Percentiles rank a stretch among this genome's conserved stretches.
Conservation (phyloP, 2,113 vertebrate genomes). For the Colossoma macropomum region DNA sequence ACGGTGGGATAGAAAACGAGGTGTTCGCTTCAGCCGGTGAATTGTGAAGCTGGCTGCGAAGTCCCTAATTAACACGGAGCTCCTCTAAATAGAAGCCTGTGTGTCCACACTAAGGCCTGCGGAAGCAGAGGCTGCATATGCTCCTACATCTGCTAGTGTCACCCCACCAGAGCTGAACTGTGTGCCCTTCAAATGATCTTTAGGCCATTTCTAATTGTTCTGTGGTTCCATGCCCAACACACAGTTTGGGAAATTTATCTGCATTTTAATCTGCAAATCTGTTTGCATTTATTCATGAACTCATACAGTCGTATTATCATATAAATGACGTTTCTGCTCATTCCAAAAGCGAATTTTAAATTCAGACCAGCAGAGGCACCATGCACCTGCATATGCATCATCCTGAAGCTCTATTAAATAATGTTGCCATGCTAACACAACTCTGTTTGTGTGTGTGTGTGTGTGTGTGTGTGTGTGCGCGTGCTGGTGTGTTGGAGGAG, state of each 20-base stretch:
- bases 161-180: constrained; percentile 32
- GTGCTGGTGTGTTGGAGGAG: constrained; percentile 9
- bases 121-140: constrained; percentile 29
- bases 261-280: constrained; percentile 52
- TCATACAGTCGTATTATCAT: constrained; percentile 59
- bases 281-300: constrained; percentile 61
- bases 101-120: constrained; percentile 5
- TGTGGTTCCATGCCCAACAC: constrained; percentile 32
- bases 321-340: constrained; percentile 54
- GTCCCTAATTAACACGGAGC: constrained; percentile 30
- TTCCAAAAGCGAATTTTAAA: constrained; percentile 30
- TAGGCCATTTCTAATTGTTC: constrained; percentile 52
- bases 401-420: constrained; percentile 51
- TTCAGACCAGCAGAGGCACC: constrained; percentile 23
- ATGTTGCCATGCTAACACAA: constrained; percentile 45
- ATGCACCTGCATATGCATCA: constrained; percentile 45
- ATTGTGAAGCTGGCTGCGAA: not conserved
- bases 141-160: constrained; percentile 49
- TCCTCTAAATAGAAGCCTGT: constrained; percentile 23
- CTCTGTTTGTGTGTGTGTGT: not conserved
- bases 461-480: not conserved
- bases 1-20: not conserved
- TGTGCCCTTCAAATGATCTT: constrained; percentile 52
- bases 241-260: constrained; percentile 35
- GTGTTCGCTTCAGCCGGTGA: constrained; percentile 7